Conservation (phyloP, 2,113 vertebrate genomes). For the Prolemur simus region DNA sequence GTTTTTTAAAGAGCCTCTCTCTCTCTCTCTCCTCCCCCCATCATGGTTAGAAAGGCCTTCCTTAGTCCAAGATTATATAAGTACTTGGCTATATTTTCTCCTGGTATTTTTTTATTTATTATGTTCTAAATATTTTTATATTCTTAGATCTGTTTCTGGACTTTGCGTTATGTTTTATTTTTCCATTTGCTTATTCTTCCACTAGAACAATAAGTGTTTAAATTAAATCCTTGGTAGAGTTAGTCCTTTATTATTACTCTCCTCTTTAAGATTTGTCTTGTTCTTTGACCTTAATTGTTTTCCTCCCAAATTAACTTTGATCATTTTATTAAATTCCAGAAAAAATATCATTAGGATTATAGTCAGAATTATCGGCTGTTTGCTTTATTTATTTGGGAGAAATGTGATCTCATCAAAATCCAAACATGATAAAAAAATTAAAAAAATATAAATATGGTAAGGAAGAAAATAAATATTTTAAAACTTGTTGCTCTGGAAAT, state of each 20-base stretch:
- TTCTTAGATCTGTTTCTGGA: neutral
- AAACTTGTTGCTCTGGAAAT: neutral
- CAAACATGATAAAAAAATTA: neutral
- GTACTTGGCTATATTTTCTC: neutral
- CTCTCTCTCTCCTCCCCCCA: neutral
- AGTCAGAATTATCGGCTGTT: constrained; percentile 35
- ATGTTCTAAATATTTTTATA: neutral
- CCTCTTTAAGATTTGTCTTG: neutral
- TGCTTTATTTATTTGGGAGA: constrained; percentile 27
- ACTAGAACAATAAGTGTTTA: neutral
- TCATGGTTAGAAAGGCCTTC: constrained; percentile 1
- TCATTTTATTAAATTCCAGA: constrained; percentile 26
- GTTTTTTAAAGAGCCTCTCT: neutral
- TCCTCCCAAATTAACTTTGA: neutral
- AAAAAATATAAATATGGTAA: neutral
- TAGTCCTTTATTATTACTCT: neutral
- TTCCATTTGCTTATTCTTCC: neutral
- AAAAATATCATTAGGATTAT: neutral
- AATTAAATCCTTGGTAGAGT: neutral
- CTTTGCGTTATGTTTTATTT: neutral
- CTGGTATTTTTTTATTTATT: neutral
- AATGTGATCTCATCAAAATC: constrained; percentile 13
- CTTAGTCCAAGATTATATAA: neutral
- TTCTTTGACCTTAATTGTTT: neutral
- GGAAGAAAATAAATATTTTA: constrained; percentile 13